Evolutionary conservation across 1,140 invertebrate genomes (phyloP).

Genomic region (Apis florea): DNA sequence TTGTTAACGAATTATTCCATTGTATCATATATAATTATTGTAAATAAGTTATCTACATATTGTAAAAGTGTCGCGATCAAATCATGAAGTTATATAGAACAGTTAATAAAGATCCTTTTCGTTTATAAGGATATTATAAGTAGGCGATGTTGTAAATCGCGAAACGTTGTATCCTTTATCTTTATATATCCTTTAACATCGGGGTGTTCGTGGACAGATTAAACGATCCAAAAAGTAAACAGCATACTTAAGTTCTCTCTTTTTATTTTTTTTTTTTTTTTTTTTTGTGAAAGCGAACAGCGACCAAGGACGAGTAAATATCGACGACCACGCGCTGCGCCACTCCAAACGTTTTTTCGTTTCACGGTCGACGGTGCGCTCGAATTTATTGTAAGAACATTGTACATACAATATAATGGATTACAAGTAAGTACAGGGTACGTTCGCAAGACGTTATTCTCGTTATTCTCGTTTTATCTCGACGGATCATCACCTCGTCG

Average conservation of each 20-base stretch:
- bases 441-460: constrained; percentile 52
- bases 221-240: background rate
- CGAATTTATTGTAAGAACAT: constrained; percentile 65
- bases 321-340: constrained; percentile 16
- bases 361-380: constrained; percentile 52
- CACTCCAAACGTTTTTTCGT: constrained; percentile 26
- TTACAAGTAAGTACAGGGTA: constrained; percentile 57
- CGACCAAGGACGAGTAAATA: constrained; percentile 14
- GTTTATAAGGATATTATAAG: too few relatives aligned
- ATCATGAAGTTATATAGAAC: too few relatives aligned
- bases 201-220: constrained; percentile 30
- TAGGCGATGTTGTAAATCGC: too few relatives aligned
- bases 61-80: too few relatives aligned
- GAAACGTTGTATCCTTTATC: background rate
- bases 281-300: too few relatives aligned
- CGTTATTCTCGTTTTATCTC: constrained; percentile 43
- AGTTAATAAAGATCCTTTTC: too few relatives aligned
- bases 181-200: background rate
- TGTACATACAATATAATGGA: constrained; percentile 68
- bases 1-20: too few relatives aligned
- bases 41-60: too few relatives aligned
- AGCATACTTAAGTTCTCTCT: background rate
- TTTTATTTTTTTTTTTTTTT: too few relatives aligned
- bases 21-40: too few relatives aligned
- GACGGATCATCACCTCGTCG: background rate